Percentiles rank a stretch among this genome's conserved stretches.
Evolutionary conservation across 2,888 invertebrate genomes (phyloP).

Genomic region (Rugalucina vietnamica): DNA sequence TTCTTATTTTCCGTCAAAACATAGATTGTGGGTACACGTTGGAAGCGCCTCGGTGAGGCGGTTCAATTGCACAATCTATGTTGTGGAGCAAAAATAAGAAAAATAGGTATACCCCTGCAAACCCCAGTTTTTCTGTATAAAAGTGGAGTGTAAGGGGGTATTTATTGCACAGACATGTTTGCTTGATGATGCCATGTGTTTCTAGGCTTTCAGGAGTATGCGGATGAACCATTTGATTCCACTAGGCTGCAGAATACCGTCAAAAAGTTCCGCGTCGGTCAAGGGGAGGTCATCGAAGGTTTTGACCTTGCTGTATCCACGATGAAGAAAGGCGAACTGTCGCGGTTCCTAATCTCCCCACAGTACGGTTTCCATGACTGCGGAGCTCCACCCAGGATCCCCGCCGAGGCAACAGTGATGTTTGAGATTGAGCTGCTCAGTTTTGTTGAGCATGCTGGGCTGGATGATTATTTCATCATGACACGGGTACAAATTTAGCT

Average conservation of each 20-base stretch:
- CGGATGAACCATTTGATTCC: slow-evolving; percentile 90
- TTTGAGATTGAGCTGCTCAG: slow-evolving; percentile 90
- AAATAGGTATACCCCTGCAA: too few species aligned
- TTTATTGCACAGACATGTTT: too few species aligned
- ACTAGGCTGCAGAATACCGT: slow-evolving; percentile 80
- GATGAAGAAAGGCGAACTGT: slow-evolving; percentile 92
- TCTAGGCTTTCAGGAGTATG: slow-evolving; percentile 88
- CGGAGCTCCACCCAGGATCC: slow-evolving; percentile 92
- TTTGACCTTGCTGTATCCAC: slow-evolving; percentile 89
- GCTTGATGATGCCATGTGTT: too few species aligned
- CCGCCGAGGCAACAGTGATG: slow-evolving; percentile 87
- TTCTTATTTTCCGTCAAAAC: too few species aligned
- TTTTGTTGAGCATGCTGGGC: slow-evolving; percentile 86
- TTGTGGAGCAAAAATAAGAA: slow-evolving; percentile 89
- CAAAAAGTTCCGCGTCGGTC: slow-evolving; percentile 66
- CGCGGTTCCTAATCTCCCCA: slow-evolving; percentile 91
- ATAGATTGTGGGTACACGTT: too few species aligned
- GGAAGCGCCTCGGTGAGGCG: too few species aligned
- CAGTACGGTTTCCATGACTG: slow-evolving; percentile 90
- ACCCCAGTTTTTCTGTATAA: too few species aligned
- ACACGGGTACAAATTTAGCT: slow-evolving; percentile 76
- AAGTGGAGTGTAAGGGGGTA: too few species aligned
- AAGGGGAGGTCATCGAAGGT: slow-evolving; percentile 86
- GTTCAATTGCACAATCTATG: too few species aligned
- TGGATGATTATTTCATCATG: slow-evolving; percentile 85